A percentile compares a stretch with the other conserved stretches of the same genome.
Evolutionary conservation across 1,140 invertebrate species (phyloP).

Genomic region (Drosophila asahinai): DNA sequence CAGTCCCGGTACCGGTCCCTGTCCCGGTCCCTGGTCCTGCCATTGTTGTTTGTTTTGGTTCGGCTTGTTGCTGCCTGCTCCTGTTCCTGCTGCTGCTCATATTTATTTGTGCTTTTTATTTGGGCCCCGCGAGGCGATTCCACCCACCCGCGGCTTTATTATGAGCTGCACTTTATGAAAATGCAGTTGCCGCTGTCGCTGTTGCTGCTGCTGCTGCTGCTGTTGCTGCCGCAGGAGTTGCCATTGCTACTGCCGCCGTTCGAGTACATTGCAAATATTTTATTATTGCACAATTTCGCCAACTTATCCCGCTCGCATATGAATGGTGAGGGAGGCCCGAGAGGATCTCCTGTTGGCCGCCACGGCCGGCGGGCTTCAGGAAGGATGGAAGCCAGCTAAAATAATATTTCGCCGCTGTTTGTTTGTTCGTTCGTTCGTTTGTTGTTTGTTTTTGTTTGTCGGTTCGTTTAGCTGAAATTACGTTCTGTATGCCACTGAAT

Average conservation of each 20-base stretch:
- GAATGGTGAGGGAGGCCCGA: conserved; percentile 33
- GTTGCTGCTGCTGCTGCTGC: conserved; percentile 12
- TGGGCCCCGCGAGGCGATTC: conserved; percentile 33
- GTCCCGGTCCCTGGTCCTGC: conserved; percentile 12
- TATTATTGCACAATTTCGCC: conserved; percentile 81
- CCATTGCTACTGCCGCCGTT: conserved; percentile 40
- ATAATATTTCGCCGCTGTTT: conserved; percentile 78
- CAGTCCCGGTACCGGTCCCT: neutral
- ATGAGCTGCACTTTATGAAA: conserved; percentile 83
- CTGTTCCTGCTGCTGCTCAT: conserved; percentile 43
- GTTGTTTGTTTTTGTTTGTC: conserved; percentile 78
- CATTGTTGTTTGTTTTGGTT: conserved; percentile 68
- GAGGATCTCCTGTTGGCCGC: conserved; percentile 39
- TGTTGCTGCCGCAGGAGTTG: conserved; percentile 6
- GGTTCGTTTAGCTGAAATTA: conserved; percentile 83
- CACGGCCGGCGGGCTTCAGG: conserved; percentile 67
- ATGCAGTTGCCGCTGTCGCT: conserved; percentile 64
- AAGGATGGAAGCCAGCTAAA: conserved; percentile 82
- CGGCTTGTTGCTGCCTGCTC: conserved; percentile 52
- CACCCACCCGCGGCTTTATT: conserved; percentile 51
- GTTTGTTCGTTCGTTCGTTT: conserved; percentile 36
- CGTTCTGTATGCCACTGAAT: conserved; percentile 83
- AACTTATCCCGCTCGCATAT: conserved; percentile 75
- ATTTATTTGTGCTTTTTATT: conserved; percentile 76
- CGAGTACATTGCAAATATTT: conserved; percentile 83